A percentile compares a stretch with the other conserved stretches of the same genome.
These are phyloP conservation scores for Drosophila quasianomalipes DNA, from an alignment of 2,888 invertebrate species.

Conservation along the genomic window DNA sequence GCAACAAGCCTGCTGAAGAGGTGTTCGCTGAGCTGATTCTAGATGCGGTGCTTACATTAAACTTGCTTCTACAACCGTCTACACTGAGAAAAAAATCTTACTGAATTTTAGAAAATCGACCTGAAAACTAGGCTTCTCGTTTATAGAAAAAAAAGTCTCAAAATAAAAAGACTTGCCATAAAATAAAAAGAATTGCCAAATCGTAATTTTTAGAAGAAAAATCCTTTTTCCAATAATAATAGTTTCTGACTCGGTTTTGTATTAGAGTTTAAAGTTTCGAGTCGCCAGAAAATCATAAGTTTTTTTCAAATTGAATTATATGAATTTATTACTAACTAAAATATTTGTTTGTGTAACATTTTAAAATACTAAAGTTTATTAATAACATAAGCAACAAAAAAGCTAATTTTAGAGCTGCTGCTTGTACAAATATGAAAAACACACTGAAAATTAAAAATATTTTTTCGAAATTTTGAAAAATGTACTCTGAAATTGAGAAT, in stretches of 20 bases:
- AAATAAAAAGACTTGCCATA: too few relatives aligned
- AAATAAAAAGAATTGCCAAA: too few relatives aligned
- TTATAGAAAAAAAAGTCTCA: background rate
- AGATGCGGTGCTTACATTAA: background rate
- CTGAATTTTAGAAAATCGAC: background rate
- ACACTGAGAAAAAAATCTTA: background rate
- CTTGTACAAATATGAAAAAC: background rate
- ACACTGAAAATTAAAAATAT: background rate
- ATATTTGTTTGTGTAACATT: too few relatives aligned
- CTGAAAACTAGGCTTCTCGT: background rate
- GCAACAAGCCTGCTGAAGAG: constrained; percentile 1
- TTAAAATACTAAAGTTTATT: too few relatives aligned
- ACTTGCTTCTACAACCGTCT: background rate
- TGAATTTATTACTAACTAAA: too few relatives aligned
- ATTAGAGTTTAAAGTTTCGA: too few relatives aligned
- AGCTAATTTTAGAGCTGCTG: background rate
- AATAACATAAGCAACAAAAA: background rate
- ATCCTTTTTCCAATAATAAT: too few relatives aligned
- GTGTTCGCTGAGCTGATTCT: background rate
- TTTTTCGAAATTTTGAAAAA: background rate
- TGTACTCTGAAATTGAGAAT: background rate
- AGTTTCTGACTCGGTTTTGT: too few relatives aligned
- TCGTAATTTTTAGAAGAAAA: too few relatives aligned
- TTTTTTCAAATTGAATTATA: too few relatives aligned
- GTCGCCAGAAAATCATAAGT: too few relatives aligned